Evolutionary conservation across 2,113 vertebrate genomes (phyloP).

Genomic region (Stegastes partitus): DNA sequence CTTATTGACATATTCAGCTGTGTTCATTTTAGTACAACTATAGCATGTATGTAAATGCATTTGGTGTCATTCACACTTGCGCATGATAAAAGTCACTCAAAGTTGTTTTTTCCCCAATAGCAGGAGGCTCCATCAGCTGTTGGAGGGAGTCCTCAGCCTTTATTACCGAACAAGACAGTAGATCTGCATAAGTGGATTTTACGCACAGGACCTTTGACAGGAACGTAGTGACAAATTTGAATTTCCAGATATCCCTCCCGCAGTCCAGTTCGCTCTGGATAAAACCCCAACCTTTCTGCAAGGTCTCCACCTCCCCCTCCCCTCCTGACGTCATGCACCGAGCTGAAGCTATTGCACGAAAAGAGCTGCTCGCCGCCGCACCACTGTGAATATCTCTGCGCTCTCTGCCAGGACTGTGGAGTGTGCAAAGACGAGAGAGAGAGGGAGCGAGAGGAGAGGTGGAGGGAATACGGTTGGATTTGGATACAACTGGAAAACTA

Average conservation of each 20-base stretch:
- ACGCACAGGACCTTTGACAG: slow-evolving; percentile 22
- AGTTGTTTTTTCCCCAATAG: neutral
- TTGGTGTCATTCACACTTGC: neutral
- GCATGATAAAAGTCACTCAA: neutral
- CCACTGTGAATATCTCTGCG: slow-evolving; percentile 84
- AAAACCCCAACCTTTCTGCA: slow-evolving; percentile 68
- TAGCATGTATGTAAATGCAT: neutral
- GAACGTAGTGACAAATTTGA: slow-evolving; percentile 53
- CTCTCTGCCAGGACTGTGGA: slow-evolving; percentile 73
- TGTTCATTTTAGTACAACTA: neutral
- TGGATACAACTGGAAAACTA: slow-evolving; percentile 81
- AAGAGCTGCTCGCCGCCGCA: slow-evolving; percentile 84
- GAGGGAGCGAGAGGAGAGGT: slow-evolving; percentile 63
- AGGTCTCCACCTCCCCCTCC: slow-evolving; percentile 79
- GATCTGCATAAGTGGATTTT: neutral
- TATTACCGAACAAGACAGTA: neutral
- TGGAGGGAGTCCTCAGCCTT: neutral
- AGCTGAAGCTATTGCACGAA: slow-evolving; percentile 86
- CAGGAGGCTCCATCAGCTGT: neutral
- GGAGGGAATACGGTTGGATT: slow-evolving; percentile 76
- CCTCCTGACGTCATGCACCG: slow-evolving; percentile 87
- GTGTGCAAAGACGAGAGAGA: slow-evolving; percentile 67
- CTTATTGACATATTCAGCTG: too few relatives aligned
- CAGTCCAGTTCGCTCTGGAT: slow-evolving; percentile 62
- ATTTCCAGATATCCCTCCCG: slow-evolving; percentile 57